Conservation (phyloP, 2,113 vertebrate genomes). For the Protobothrops flavoviridis region DNA sequence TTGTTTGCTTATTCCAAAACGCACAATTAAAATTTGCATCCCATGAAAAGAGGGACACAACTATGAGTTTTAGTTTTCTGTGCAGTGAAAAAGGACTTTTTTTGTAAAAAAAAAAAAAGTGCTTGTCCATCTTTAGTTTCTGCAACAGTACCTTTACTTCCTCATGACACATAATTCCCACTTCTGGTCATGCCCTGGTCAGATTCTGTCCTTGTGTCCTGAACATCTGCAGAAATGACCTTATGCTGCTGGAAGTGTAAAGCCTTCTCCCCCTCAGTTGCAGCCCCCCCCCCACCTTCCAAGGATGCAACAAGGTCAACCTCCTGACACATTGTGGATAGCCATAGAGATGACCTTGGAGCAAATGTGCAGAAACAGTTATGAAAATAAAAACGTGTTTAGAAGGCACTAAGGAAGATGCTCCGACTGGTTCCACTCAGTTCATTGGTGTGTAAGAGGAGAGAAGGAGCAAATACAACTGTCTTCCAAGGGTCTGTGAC, state of each 20-base stretch:
- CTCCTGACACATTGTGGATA: not conserved
- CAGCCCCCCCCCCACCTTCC: not conserved
- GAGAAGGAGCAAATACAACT: not conserved
- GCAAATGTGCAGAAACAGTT: not conserved
- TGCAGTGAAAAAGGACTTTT: not conserved
- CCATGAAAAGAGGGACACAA: not conserved
- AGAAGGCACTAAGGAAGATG: not conserved
- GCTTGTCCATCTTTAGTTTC: not conserved
- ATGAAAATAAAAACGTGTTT: not conserved
- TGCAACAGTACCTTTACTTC: not conserved
- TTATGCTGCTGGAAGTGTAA: not conserved
- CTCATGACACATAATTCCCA: not conserved
- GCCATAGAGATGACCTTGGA: not conserved
- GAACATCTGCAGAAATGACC: not conserved
- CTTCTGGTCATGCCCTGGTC: not conserved
- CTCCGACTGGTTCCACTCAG: not conserved
- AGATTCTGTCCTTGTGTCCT: not conserved
- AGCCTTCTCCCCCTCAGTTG: not conserved
- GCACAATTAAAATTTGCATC: not conserved
- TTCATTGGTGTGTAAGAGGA: not conserved
- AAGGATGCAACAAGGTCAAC: not conserved
- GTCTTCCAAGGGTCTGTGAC: not conserved
- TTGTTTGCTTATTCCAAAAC: not conserved
- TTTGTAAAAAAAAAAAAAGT: no score
- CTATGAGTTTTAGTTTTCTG: not conserved